Base-by-base conservation (phyloP, 1,140 invertebrate species). In the Lerema accius region DNA sequence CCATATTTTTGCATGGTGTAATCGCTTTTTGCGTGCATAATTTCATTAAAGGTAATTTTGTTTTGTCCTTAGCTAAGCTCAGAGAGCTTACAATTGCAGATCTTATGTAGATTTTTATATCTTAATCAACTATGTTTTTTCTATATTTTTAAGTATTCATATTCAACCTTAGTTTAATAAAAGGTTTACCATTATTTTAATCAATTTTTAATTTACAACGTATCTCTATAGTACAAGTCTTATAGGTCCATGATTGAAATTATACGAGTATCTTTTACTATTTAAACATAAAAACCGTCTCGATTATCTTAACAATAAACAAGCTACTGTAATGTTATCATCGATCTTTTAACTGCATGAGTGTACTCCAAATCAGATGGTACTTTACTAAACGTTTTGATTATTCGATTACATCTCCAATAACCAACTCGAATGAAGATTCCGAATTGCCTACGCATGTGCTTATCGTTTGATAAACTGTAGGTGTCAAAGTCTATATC, bases 401-500 rank as follows among this genome's bases (percentile, higher is more conserved):
- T 40, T 17, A 13, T 23, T 6, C 10, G 50, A 53, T 40, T 17
- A 13, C 13, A 53, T 53, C 50, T 37, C 10, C 9, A 17, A 14
- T 50, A 19, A 39, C 28, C 13, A 11, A 23, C 4, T 17, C 19
- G 28, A 16, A 35, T 37, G 26, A 43, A 58, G 26, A 58, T 58
- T 32, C 53, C 40, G 55, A 14, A 17, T 58, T 58, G 19, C 55
- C 26, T 45, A 32, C 55, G 23, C 26, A 37, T 13, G 10, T 13
- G 26, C 42, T 58, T 56, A 46, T 46, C 42, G 14, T n/a, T 56
- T 46, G 42, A 58, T 32, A 58, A 58, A 35, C 40, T 37, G 55
- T 58, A 58, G 55, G 55, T 58, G 55, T 58, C 55, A 56, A 43
- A 53, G 50, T 70, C 65, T 64, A 67, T 67, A 70, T 70, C 69